Evolutionary conservation across 1,140 invertebrate species (phyloP).

Genomic region (Orius insidiosus): DNA sequence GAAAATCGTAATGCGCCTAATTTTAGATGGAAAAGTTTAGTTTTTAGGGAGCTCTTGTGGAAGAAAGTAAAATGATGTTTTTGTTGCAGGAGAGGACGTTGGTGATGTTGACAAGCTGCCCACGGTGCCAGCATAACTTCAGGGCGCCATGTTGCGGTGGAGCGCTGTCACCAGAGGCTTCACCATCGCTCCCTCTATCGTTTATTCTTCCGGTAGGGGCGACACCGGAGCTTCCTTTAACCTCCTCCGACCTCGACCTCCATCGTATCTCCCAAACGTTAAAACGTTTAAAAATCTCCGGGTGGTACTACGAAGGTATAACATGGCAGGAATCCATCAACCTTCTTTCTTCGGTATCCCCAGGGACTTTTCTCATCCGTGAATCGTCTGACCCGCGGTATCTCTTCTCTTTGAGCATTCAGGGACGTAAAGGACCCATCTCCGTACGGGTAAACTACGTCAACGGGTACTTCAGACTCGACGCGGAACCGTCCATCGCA

Average conservation of each 20-base stretch:
- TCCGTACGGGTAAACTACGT: constrained; percentile 60
- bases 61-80: too few species aligned
- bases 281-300: constrained; percentile 36
- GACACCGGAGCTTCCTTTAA: neutral
- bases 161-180: neutral
- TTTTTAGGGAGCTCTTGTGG: too few species aligned
- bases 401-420: constrained; percentile 65
- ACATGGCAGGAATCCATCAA: constrained; percentile 49
- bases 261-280: constrained; percentile 31
- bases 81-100: constrained; percentile 4
- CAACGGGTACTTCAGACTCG: constrained; percentile 54
- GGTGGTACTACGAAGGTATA: constrained; percentile 61
- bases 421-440: constrained; percentile 63
- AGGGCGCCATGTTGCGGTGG: neutral
- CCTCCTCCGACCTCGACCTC: constrained; percentile 29
- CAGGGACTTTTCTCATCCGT: constrained; percentile 57
- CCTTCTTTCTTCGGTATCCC: constrained; percentile 44
- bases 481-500: constrained; percentile 46
- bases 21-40: too few species aligned
- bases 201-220: neutral
- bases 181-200: neutral
- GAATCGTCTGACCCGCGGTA: constrained; percentile 62
- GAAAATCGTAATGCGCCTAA: too few species aligned
- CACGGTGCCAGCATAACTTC: constrained; percentile 15
- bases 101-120: constrained; percentile 16